A percentile compares a stretch with the other conserved stretches of the same genome.
Evolutionary conservation across 2,888 invertebrate genomes (phyloP).

Genomic region (Pristionchus fissidentatus): DNA sequence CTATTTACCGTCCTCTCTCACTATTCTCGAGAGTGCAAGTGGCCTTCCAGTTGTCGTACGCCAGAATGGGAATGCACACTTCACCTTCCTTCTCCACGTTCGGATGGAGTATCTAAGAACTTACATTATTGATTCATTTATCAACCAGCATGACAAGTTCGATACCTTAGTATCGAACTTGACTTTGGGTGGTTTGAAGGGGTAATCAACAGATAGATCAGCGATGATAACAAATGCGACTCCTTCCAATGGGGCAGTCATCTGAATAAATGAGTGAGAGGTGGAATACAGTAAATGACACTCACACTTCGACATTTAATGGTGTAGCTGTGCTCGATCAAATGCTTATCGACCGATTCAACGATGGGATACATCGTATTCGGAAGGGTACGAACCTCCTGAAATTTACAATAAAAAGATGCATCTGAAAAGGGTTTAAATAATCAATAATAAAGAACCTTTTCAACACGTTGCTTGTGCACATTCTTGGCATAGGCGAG

Average conservation of each 20-base stretch:
- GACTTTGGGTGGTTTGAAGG: slow-evolving; percentile 44
- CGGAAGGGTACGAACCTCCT: slow-evolving; percentile 38
- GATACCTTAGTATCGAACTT: slow-evolving; percentile 28
- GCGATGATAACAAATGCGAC: neutral
- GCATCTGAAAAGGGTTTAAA: neutral
- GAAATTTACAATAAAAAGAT: neutral
- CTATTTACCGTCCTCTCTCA: neutral
- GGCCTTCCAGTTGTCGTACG: slow-evolving; percentile 47
- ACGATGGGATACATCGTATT: slow-evolving; percentile 2
- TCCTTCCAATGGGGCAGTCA: slow-evolving; percentile 18
- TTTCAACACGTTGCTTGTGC: slow-evolving; percentile 33
- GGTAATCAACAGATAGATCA: slow-evolving; percentile 44
- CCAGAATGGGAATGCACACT: slow-evolving; percentile 43
- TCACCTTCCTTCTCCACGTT: slow-evolving; percentile 43
- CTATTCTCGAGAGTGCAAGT: slow-evolving; percentile 40
- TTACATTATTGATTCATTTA: neutral
- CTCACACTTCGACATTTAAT: slow-evolving; percentile 21
- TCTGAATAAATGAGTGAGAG: neutral
- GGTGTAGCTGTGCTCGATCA: neutral
- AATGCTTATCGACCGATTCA: slow-evolving; percentile 31
- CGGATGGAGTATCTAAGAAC: slow-evolving; percentile 25
- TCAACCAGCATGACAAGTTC: neutral
- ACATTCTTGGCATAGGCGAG: slow-evolving; percentile 25
- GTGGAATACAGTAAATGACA: neutral
- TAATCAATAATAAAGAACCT: neutral